phyloP scores from a whole-genome alignment of 2,113 vertebrate genomes.

The Saguinus midas region DNA sequence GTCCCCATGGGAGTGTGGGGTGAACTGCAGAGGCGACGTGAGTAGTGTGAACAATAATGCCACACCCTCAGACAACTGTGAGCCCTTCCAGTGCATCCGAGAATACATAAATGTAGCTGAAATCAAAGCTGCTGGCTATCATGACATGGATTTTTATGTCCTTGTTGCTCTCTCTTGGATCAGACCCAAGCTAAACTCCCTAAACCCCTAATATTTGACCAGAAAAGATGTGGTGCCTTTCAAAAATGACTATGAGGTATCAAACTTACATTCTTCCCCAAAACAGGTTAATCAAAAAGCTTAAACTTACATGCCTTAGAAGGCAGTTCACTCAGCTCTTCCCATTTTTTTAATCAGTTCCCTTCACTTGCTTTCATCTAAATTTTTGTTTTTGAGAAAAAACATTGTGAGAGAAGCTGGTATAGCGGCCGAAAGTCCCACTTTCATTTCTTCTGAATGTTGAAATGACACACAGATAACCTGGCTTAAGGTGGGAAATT shows the following conservation, averaged over 20 bases:
- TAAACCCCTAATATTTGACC: slow-evolving; percentile 59
- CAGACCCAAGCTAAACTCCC: slow-evolving; percentile 64
- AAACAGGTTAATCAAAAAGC: not conserved
- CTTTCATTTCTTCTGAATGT: slow-evolving; percentile 56
- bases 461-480: slow-evolving; percentile 59
- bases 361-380: not conserved
- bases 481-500: slow-evolving; percentile 65
- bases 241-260: not conserved
- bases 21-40: not conserved
- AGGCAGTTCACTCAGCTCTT: not conserved
- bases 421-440: slow-evolving; percentile 24
- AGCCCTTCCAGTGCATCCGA: not conserved
- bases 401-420: not conserved
- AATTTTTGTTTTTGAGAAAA: slow-evolving; percentile 18
- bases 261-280: not conserved
- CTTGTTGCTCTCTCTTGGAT: slow-evolving; percentile 54
- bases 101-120: slow-evolving; percentile 29
- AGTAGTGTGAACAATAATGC: not conserved
- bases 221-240: slow-evolving; percentile 19
- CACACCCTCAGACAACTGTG: slow-evolving; percentile 4
- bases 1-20: not conserved
- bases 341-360: not conserved
- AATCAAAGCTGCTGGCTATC: slow-evolving; percentile 33
- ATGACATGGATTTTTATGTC: slow-evolving; percentile 26
- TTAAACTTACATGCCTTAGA: not conserved